A percentile compares a stretch with the other conserved stretches of the same genome.
phyloP scores from a whole-genome alignment of 1,140 invertebrate species.

The Macrostomum lignano region DNA sequence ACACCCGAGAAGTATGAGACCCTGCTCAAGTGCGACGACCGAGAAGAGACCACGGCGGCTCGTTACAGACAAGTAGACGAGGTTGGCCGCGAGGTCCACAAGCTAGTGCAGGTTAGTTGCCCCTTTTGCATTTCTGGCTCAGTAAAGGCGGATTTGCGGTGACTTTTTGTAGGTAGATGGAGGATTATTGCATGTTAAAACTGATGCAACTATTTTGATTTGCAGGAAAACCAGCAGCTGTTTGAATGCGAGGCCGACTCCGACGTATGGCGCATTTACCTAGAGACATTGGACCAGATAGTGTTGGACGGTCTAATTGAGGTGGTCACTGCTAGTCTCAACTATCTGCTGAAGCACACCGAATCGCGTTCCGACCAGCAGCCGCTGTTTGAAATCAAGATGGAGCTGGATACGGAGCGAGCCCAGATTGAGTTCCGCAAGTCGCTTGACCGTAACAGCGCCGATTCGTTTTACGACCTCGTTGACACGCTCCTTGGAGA shows the following conservation, averaged over 20 bases:
- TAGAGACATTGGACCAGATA: constrained; percentile 53
- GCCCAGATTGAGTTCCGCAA: not conserved
- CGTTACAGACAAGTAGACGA: constrained; percentile 42
- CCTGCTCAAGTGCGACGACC: constrained; percentile 50
- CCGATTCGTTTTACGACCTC: constrained; percentile 43
- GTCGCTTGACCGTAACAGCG: constrained; percentile 31
- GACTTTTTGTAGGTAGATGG: no score
- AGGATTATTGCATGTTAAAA: no score
- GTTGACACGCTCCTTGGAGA: constrained; percentile 46
- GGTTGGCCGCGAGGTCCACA: constrained; percentile 41
- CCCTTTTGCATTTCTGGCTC: no score
- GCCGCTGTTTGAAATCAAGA: constrained; percentile 45
- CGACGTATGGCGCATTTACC: constrained; percentile 49
- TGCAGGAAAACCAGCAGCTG: constrained; percentile 43
- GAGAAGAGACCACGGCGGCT: constrained; percentile 40
- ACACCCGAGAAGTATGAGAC: constrained; percentile 48
- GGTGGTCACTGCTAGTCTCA: no score
- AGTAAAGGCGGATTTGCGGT: no score
- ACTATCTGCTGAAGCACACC: no score
- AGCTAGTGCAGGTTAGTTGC: constrained; percentile 32
- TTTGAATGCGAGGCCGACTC: constrained; percentile 41
- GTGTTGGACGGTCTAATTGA: constrained; percentile 51
- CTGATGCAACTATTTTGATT: no score
- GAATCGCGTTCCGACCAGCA: constrained; percentile 35
- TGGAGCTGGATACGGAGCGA: constrained; percentile 46